Evolutionary conservation across 2,888 invertebrate genomes (phyloP), one percentile per base, ranked within the genome.

Genomic region (Malachius bipustulatus): DNA sequence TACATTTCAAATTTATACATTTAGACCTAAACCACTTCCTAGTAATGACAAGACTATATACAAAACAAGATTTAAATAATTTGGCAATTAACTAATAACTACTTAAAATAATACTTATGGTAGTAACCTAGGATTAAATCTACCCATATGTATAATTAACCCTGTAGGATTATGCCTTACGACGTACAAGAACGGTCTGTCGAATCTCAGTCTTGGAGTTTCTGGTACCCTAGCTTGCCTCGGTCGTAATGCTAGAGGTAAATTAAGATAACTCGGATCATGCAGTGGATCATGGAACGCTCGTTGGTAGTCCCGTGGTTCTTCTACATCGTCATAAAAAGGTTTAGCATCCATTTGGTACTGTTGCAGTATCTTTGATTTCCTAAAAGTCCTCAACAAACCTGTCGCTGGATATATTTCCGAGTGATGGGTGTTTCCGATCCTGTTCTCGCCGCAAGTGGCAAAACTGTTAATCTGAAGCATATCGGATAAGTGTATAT

Each of bases 111-210:
- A 8, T 4, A 40, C 32, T 69, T 67, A 83, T 59, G 83, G 83
- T 61, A 83, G 64, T 55, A 84, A 71, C 63, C 82, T 75, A 27
- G 84, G 88, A 62, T 84, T 88, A 65, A 84, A 88, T 56, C 88
- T 71, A 27, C 89, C 89, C 69, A 87, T 83, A 57, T 84, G 84
- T 34, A 90, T 65, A 51, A 90, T 82, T 66, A 89, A 74, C 40
- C 89, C 89, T n/a, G 88, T 82, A 2, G 88, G 89, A 61, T 89
- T 89, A 61, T 90, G 89, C 54, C 89, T 71, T 9, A 89, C 83
- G 49, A 87, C 82, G 60, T 83, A 90, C 14, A 90, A 66, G 69
- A 90, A 90, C 1, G 89, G 89, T 54, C 87, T 71, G 51, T 90
- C 88, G 56, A 87, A 81, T 50, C 82, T 76, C 54, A 90, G 67